phyloP scores from a whole-genome alignment of 2,113 vertebrate species.

The Upupa epops region DNA sequence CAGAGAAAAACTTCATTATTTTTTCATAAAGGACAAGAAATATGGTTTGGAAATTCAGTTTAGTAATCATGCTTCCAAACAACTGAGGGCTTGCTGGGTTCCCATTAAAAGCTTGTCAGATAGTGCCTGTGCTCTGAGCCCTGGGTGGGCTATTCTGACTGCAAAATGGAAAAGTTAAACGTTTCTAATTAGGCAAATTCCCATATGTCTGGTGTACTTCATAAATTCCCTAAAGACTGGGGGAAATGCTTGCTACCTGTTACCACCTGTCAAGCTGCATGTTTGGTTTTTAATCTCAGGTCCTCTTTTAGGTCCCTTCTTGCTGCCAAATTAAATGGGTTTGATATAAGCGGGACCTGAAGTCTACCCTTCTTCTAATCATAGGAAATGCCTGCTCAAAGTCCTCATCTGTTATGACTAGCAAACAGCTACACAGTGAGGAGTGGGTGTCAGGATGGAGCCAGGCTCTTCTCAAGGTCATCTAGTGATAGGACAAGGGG shows the following conservation, averaged over 20 bases:
- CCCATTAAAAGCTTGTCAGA: neutral
- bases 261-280: neutral
- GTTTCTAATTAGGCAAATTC: neutral
- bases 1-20: slow-evolving; percentile 39
- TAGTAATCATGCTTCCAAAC: neutral
- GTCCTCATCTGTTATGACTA: neutral
- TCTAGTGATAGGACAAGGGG: too few species aligned
- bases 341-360: neutral
- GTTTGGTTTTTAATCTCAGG: neutral
- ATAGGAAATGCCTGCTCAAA: neutral
- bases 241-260: neutral
- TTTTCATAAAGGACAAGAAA: slow-evolving; percentile 48
- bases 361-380: neutral
- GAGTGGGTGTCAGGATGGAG: too few species aligned
- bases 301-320: neutral
- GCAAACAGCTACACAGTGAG: neutral
- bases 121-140: neutral
- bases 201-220: neutral
- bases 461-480: too few species aligned
- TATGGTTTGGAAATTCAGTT: neutral
- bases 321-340: neutral
- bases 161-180: neutral
- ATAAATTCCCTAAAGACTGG: neutral
- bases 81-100: neutral
- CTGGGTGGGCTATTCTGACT: neutral